Base-by-base conservation (phyloP, 2,888 invertebrate species). In the Hymenopus coronatus region DNA sequence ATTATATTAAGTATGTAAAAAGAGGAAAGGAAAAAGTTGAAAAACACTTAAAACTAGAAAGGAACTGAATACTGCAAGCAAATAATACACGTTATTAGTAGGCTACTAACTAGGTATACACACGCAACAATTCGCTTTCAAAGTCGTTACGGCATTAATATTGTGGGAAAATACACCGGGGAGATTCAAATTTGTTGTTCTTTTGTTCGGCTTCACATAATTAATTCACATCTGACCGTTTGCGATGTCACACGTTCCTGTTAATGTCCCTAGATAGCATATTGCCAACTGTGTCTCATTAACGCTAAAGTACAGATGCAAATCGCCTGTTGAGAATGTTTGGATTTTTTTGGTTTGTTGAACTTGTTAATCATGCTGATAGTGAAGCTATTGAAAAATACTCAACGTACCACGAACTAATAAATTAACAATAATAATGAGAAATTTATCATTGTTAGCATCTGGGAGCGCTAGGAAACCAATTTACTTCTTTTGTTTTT, bases 91-190 rank as follows among this genome's bases (percentile, higher is more conserved):
- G 40, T 40, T 40, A 40, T 40, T 40, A 40, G 40, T 40, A 40
- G 40, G 40, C 40, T 40, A 40, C 54, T 86, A 86, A 81, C 70
- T 81, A 81, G 70, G 81, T 25, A 70, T 28, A 81, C 28, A 46
- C 86, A 86, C 86, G 86, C 86, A 54, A 86, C 81, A 81, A 86
- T 86, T 14, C 46, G 70, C 86, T 86, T 86, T 81, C 15, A 70
- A 70, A 70, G 54, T 70, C 54, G 25, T 70, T 70, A 70, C 25
- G 54, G 86, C 30, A 86, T 54, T 86, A 54, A 81, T 46, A 46
- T 85, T 46, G 40, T 27, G 46, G 85, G 85, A 85, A 85, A 46
- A 70, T 70, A 15, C 25, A 70, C 54, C 15, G 25, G 54, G 25
- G 54, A 70, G 54, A 25, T 70, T 70, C 54, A 70, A 70, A 70